These are phyloP conservation scores for Corythornis vintsioides DNA, from an alignment of 2,113 vertebrate species.

Conservation along the genomic window DNA sequence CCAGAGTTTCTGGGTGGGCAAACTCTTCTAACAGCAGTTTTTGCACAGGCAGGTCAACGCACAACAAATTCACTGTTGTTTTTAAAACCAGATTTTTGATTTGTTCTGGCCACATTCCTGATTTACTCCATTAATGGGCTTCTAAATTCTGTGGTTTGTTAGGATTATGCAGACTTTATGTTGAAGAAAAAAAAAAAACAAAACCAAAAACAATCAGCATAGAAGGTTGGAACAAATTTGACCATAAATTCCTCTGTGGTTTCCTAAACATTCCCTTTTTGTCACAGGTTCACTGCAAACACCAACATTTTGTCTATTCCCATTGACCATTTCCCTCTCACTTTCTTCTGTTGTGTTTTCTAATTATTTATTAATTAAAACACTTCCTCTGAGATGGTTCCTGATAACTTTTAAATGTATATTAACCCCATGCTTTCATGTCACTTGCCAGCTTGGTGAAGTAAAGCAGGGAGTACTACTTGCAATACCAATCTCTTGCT, in stretches of 20 bases:
- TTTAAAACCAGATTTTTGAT: neutral
- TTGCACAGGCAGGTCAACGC: neutral
- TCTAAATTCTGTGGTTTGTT: neutral
- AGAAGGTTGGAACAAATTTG: neutral
- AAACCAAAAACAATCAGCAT: neutral
- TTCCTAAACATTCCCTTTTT: neutral
- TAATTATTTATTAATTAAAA: slow-evolving; percentile 38
- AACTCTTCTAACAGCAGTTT: neutral
- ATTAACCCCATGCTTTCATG: neutral
- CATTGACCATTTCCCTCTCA: neutral
- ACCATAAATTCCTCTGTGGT: neutral
- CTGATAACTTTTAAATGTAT: neutral
- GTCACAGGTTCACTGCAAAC: neutral
- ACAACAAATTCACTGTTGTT: neutral
- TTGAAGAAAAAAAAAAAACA: neutral
- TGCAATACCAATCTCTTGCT: neutral
- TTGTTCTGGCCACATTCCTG: accelerated
- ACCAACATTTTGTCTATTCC: neutral
- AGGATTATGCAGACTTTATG: neutral
- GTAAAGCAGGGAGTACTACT: neutral
- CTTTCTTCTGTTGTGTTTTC: neutral
- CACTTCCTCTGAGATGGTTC: neutral
- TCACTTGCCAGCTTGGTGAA: neutral
- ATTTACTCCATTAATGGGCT: neutral
- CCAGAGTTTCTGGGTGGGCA: neutral